Percentiles rank a stretch among this genome's conserved stretches.
These are phyloP conservation scores for Trissonchulus latispiculum DNA, from an alignment of 2,888 invertebrate species.

Conservation along the genomic window DNA sequence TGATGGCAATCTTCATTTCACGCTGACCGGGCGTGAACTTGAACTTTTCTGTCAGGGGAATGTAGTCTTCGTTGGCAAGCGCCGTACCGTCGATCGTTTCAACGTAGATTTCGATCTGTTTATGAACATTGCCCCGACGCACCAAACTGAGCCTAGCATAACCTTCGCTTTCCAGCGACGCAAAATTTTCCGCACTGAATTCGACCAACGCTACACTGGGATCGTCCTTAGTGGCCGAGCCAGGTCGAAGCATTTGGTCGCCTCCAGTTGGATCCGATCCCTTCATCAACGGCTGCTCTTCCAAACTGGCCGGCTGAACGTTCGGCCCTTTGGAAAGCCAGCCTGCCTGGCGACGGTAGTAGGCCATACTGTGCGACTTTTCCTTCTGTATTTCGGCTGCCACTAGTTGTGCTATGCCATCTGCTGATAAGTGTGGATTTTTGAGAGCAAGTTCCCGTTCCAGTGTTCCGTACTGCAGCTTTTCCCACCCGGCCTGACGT, in stretches of 20 bases:
- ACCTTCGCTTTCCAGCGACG: not conserved
- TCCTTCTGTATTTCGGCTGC: constrained; percentile 47
- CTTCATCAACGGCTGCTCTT: not conserved
- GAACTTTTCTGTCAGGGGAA: constrained; percentile 50
- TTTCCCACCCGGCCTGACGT: constrained; percentile 1
- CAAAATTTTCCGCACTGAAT: constrained; percentile 28
- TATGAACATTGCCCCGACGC: not conserved
- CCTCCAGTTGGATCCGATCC: too few species aligned
- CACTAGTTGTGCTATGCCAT: constrained; percentile 31
- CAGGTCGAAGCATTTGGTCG: not conserved
- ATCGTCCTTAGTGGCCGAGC: not conserved
- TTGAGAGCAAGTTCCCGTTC: constrained; percentile 29
- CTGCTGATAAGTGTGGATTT: constrained; percentile 31
- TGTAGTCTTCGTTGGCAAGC: constrained; percentile 51
- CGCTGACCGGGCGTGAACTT: constrained; percentile 51
- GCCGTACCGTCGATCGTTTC: constrained; percentile 56
- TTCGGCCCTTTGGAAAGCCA: not conserved
- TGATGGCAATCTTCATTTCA: constrained; percentile 49
- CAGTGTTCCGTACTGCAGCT: constrained; percentile 27
- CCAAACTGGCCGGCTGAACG: not conserved
- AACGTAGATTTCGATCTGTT: constrained; percentile 34
- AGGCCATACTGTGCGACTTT: constrained; percentile 52
- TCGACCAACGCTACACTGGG: constrained; percentile 26
- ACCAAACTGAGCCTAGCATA: not conserved
- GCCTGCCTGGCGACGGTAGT: constrained; percentile 55